Percentiles rank a stretch among this genome's conserved stretches.
These are phyloP conservation scores for Drosophila nr. perissopoda DNA, from an alignment of 2,888 invertebrate genomes.

Conservation along the genomic window DNA sequence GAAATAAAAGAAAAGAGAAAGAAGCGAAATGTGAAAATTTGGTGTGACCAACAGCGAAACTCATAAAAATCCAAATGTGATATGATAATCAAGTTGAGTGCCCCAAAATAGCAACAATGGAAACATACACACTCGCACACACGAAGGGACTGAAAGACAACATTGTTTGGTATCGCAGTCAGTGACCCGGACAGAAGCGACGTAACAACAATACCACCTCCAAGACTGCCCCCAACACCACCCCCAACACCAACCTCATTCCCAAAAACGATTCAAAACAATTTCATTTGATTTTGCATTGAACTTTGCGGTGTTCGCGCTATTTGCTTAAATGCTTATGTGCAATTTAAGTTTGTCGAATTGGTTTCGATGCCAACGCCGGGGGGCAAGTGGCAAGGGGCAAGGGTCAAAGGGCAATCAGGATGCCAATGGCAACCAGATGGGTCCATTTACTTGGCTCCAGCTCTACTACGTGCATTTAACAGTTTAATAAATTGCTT, in stretches of 20 bases:
- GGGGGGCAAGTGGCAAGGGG: conserved; percentile 6
- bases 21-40: neutral
- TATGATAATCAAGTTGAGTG: conserved; percentile 75
- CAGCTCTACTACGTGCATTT: neutral
- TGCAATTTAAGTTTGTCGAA: conserved; percentile 50
- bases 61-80: conserved; percentile 64
- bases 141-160: neutral
- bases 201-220: conserved; percentile 19
- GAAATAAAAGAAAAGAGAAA: neutral
- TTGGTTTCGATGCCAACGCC: conserved; percentile 4
- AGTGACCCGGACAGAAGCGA: conserved; percentile 41
- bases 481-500: neutral
- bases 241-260: neutral
- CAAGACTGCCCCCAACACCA: neutral
- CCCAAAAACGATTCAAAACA: conserved; percentile 49
- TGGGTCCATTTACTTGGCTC: conserved; percentile 37
- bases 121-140: conserved; percentile 10
- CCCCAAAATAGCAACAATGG: conserved; percentile 37
- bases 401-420: conserved; percentile 11
- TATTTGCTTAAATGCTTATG: conserved; percentile 59
- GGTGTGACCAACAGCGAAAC: conserved; percentile 24
- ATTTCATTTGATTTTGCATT: conserved; percentile 66
- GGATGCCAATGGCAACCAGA: conserved; percentile 35
- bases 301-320: conserved; percentile 48
- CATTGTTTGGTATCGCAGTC: conserved; percentile 15